A percentile compares a stretch with the other conserved stretches of the same genome.
These are phyloP conservation scores for Seriola quinqueradiata DNA, from an alignment of 2,113 vertebrate genomes.

Conservation along the genomic window DNA sequence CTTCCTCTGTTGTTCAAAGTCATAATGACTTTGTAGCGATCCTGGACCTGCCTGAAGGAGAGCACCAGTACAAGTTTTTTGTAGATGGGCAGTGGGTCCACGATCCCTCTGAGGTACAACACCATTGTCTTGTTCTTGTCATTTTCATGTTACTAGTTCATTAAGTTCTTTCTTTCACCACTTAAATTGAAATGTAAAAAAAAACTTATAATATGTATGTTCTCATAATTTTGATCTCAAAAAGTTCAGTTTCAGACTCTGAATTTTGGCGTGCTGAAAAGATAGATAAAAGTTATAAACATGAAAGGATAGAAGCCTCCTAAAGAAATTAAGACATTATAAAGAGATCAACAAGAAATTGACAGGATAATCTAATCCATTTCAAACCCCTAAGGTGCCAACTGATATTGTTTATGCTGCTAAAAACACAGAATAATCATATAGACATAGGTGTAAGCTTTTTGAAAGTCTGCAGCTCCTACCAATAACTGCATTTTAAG, in stretches of 20 bases:
- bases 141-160: not conserved
- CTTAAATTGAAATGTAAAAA: not conserved
- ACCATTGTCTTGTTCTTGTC: not conserved
- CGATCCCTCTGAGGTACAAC: slow-evolving; percentile 93
- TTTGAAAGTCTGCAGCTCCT: not conserved
- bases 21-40: slow-evolving; percentile 99
- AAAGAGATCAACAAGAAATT: not conserved
- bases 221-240: not conserved
- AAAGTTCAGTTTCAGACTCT: not conserved
- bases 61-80: slow-evolving; percentile 99
- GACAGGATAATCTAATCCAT: not conserved
- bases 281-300: not conserved
- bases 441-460: not conserved
- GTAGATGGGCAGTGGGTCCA: slow-evolving; percentile 99
- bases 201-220: not conserved
- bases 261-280: not conserved
- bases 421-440: not conserved
- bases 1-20: slow-evolving; percentile 77
- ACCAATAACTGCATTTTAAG: not conserved
- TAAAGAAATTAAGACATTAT: not conserved
- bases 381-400: not conserved
- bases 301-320: not conserved
- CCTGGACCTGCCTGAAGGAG: slow-evolving; percentile 96
- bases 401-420: not conserved
- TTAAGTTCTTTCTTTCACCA: not conserved